Percentiles rank a stretch among this genome's conserved stretches.
These are phyloP conservation scores for Nerophis lumbriciformis DNA, from an alignment of 2,113 vertebrate species.

Conservation along the genomic window DNA sequence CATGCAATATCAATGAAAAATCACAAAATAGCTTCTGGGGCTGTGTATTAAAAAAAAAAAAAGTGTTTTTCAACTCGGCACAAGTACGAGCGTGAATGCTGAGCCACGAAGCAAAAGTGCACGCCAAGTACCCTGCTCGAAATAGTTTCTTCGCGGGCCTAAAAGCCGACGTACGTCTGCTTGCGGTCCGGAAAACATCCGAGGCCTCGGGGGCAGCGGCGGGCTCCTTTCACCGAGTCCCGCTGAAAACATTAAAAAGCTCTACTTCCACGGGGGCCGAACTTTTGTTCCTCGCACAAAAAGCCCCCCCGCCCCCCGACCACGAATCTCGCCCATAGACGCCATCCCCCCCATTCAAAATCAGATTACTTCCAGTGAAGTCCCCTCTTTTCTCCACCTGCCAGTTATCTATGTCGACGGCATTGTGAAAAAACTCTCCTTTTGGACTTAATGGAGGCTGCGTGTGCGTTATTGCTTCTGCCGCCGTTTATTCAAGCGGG, in stretches of 20 bases:
- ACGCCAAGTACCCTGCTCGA: no score
- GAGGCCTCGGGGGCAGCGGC: slow-evolving; percentile 65
- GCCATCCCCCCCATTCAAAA: slow-evolving; percentile 75
- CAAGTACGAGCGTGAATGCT: no score
- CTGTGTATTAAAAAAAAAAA: no score
- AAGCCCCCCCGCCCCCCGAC: slow-evolving; percentile 49
- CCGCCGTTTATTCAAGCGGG: slow-evolving; percentile 77
- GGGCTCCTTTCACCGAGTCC: slow-evolving; percentile 62
- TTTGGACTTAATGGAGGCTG: slow-evolving; percentile 79
- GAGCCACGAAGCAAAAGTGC: no score
- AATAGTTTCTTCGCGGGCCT: no score
- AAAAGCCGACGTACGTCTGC: slow-evolving; percentile 52
- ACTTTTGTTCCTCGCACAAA: slow-evolving; percentile 76
- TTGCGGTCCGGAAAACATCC: slow-evolving; percentile 51
- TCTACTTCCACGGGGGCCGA: slow-evolving; percentile 69
- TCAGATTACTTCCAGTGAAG: slow-evolving; percentile 91
- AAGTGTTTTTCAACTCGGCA: no score
- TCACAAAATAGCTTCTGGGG: no score
- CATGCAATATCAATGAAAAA: no score
- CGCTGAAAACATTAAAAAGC: slow-evolving; percentile 72
- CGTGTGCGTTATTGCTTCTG: slow-evolving; percentile 86
- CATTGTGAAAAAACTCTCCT: slow-evolving; percentile 84
- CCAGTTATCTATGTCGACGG: slow-evolving; percentile 88
- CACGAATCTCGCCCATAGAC: slow-evolving; percentile 75
- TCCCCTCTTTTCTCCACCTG: slow-evolving; percentile 89